phyloP scores from a whole-genome alignment of 2,113 vertebrate species.

The Hippocampus comes region DNA sequence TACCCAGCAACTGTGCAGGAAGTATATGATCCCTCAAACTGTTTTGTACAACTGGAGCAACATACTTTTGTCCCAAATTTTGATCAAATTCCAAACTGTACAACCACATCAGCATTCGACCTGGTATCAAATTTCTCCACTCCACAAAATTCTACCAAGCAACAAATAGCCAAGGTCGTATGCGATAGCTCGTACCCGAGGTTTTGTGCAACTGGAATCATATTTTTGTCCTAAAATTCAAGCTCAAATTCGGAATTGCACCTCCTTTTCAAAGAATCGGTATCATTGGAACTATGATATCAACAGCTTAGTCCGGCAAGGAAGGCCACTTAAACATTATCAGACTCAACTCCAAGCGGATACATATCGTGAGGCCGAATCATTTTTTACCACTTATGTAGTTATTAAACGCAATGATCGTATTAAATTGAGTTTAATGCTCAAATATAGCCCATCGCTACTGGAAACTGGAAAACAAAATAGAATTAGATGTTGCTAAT shows the following conservation, averaged over 20 bases:
- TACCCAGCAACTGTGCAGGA: too few relatives aligned
- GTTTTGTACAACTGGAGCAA: background rate
- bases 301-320: background rate
- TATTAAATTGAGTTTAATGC: constrained; percentile 15
- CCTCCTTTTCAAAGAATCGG: background rate
- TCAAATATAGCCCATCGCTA: constrained; percentile 2
- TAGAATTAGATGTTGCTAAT: constrained; percentile 20
- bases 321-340: background rate
- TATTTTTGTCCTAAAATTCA: background rate
- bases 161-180: background rate
- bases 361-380: background rate
- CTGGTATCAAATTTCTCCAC: background rate
- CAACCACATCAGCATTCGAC: background rate
- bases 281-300: background rate
- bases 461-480: constrained; percentile 21
- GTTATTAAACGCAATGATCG: constrained; percentile 15
- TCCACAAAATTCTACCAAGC: background rate
- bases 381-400: background rate
- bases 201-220: too few relatives aligned
- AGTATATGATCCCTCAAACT: too few relatives aligned
- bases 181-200: too few relatives aligned
- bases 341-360: background rate
- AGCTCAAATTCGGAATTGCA: background rate
- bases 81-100: background rate
- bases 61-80: background rate